Evolutionary conservation across 2,797 vertebrate genomes (phyloP).

Genomic region (Masticophis lateralis): DNA sequence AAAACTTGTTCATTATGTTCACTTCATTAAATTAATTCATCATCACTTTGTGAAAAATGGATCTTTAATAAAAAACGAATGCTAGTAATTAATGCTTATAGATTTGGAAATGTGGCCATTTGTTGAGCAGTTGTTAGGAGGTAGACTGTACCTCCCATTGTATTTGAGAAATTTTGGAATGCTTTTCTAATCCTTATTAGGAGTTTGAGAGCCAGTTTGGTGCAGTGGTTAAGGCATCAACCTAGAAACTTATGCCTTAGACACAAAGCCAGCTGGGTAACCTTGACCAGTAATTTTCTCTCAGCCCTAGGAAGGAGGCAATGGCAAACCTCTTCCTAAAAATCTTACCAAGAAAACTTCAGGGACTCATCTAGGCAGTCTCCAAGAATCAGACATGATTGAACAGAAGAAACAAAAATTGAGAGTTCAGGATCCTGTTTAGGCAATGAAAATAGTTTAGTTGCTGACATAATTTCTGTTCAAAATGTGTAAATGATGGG

Average conservation of each 20-base stretch:
- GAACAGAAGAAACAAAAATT: neutral
- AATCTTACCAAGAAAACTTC: neutral
- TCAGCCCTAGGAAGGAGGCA: neutral
- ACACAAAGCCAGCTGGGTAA: neutral
- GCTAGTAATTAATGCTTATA: neutral
- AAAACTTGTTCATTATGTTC: neutral
- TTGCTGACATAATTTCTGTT: neutral
- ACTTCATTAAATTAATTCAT: neutral
- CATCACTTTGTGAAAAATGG: neutral
- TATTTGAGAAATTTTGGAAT: neutral
- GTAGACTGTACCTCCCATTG: neutral
- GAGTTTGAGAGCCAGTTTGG: neutral
- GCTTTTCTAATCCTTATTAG: neutral
- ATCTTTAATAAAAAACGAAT: neutral
- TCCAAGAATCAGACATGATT: neutral
- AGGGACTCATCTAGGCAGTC: neutral
- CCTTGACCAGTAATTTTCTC: neutral
- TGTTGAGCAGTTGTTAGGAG: neutral
- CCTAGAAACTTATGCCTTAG: neutral
- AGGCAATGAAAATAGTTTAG: neutral
- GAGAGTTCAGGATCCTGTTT: neutral
- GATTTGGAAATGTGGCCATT: neutral
- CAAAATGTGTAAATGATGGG: constrained; percentile 4
- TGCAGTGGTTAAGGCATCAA: neutral
- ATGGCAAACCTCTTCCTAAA: neutral